Evolutionary conservation across 2,888 invertebrate genomes (phyloP).

Genomic region (Habrosyne pyritoides): DNA sequence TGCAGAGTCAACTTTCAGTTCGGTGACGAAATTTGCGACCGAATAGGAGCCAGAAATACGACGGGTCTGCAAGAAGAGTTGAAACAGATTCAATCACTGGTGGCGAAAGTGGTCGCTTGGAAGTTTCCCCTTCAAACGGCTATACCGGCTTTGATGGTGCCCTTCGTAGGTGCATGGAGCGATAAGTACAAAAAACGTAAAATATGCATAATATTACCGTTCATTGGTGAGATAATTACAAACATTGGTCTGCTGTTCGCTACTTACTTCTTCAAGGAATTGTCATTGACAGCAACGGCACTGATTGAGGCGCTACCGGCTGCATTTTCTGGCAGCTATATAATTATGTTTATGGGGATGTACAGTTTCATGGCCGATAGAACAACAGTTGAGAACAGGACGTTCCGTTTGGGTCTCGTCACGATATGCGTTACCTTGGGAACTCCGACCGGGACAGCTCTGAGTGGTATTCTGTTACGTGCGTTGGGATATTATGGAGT

Average conservation of each 20-base stretch:
- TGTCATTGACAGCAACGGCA: slow-evolving; percentile 77
- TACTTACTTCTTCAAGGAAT: slow-evolving; percentile 81
- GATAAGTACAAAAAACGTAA: slow-evolving; percentile 84
- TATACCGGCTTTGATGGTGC: slow-evolving; percentile 81
- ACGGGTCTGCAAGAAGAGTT: slow-evolving; percentile 69
- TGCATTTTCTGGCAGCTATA: slow-evolving; percentile 84
- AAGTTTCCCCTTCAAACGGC: slow-evolving; percentile 84
- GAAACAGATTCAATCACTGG: slow-evolving; percentile 73
- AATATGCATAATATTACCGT: slow-evolving; percentile 83
- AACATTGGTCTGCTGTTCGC: slow-evolving; percentile 81
- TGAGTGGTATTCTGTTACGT: slow-evolving; percentile 79
- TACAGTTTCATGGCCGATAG: slow-evolving; percentile 85
- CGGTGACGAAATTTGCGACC: slow-evolving; percentile 80
- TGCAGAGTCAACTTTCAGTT: slow-evolving; percentile 81
- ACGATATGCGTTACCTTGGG: slow-evolving; percentile 80
- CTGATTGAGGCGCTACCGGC: slow-evolving; percentile 83
- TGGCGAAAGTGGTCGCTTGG: slow-evolving; percentile 82
- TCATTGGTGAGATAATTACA: slow-evolving; percentile 81
- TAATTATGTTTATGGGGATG: slow-evolving; percentile 84
- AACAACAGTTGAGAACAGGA: slow-evolving; percentile 83
- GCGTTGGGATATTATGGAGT: slow-evolving; percentile 75
- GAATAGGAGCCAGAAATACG: slow-evolving; percentile 67
- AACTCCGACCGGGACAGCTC: slow-evolving; percentile 77
- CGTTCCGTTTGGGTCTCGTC: slow-evolving; percentile 85
- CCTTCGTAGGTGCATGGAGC: slow-evolving; percentile 86